Conservation (phyloP, 2,888 invertebrate genomes). For the Litoditis marina region DNA sequence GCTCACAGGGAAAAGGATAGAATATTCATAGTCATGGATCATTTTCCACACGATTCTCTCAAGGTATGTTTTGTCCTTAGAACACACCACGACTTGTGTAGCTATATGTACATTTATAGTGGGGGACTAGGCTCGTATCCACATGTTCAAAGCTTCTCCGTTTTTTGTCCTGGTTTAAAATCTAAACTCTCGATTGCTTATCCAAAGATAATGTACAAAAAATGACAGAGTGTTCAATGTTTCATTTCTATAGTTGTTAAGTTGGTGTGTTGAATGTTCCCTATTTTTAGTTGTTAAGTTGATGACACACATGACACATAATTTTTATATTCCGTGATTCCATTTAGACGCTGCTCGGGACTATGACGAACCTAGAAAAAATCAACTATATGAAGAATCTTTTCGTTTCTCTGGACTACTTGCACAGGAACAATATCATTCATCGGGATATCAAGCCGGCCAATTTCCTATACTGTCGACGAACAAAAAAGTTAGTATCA, state of each 20-base stretch:
- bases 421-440: conserved; percentile 80
- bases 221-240: too few species aligned
- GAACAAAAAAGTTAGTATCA: conserved; percentile 41
- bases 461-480: conserved; percentile 82
- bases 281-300: too few species aligned
- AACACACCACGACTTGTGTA: too few species aligned
- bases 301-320: conserved; percentile 2
- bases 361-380: conserved; percentile 67
- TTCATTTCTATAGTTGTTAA: too few species aligned
- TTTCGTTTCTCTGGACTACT: conserved; percentile 74
- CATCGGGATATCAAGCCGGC: conserved; percentile 87
- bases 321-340: conserved; percentile 15
- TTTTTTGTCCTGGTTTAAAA: too few species aligned
- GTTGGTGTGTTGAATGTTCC: too few species aligned
- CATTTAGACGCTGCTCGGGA: conserved; percentile 10
- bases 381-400: conserved; percentile 78
- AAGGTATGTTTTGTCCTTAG: conserved; percentile 70
- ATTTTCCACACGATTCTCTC: conserved; percentile 78
- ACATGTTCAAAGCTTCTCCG: too few species aligned
- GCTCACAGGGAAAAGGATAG: conserved; percentile 68
- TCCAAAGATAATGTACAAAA: too few species aligned
- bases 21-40: conserved; percentile 84
- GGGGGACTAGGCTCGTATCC: too few species aligned
- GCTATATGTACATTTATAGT: too few species aligned
- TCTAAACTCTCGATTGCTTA: too few species aligned